Conservation (phyloP, 1,140 invertebrate species). For the Lycorma delicatula region DNA sequence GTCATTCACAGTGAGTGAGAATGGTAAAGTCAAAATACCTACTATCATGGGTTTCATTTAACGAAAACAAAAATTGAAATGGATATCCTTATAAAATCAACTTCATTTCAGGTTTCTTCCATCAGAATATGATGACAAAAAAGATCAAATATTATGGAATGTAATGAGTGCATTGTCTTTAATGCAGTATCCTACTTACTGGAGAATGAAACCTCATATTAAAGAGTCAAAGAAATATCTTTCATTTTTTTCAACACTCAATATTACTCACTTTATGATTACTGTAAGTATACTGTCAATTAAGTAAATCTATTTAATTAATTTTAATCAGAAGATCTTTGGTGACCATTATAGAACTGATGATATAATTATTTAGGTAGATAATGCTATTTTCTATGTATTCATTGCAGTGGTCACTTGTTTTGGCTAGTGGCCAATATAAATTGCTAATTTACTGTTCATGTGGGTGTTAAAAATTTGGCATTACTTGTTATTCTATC, state of each 20-base stretch:
- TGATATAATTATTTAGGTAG: not conserved
- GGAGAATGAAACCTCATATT: constrained; percentile 22
- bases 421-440: no score
- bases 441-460: no score
- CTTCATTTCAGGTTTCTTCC: constrained; percentile 17
- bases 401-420: no score
- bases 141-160: not conserved
- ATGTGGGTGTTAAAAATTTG: no score
- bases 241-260: constrained; percentile 15
- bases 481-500: no score
- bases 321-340: not conserved
- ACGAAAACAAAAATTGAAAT: no score
- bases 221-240: constrained; percentile 10
- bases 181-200: constrained; percentile 28
- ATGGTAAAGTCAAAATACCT: no score
- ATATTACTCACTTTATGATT: constrained; percentile 30
- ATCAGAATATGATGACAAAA: not conserved
- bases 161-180: constrained; percentile 19
- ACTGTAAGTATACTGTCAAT: constrained; percentile 19
- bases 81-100: no score
- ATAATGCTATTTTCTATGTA: no score
- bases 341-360: not conserved
- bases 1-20: no score
- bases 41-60: no score
- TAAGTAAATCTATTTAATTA: no score